These are phyloP conservation scores for Silvanus unidentatus DNA, from an alignment of 2,888 invertebrate species.

Conservation along the genomic window DNA sequence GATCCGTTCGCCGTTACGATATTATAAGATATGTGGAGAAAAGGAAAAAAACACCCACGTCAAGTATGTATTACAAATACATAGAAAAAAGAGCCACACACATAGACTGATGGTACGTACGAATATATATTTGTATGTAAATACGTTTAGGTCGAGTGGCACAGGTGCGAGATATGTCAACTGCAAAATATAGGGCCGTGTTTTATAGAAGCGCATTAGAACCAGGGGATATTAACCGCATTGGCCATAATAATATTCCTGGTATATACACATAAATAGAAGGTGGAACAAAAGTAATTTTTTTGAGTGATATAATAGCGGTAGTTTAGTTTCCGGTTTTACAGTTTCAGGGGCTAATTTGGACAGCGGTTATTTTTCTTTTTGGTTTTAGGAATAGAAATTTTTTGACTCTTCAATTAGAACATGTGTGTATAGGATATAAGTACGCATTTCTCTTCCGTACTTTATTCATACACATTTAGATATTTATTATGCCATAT, in stretches of 20 bases:
- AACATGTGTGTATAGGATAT: too few species aligned
- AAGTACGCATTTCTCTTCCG: too few species aligned
- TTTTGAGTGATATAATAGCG: too few species aligned
- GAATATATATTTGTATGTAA: constrained; percentile 46
- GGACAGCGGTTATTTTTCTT: not conserved
- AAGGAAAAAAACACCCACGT: not conserved
- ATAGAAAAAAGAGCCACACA: not conserved
- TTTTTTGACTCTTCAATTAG: too few species aligned
- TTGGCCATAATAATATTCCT: constrained; percentile 14
- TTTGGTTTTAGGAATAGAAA: too few species aligned
- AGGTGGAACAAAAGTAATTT: not conserved
- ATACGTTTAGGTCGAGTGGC: constrained; percentile 41
- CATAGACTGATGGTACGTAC: constrained; percentile 21
- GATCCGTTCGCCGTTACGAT: not conserved
- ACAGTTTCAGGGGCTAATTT: too few species aligned
- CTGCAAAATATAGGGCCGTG: constrained; percentile 42
- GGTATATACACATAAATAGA: not conserved
- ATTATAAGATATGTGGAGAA: constrained; percentile 1
- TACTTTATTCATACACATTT: constrained; percentile 3
- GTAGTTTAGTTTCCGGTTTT: too few species aligned
- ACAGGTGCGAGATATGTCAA: constrained; percentile 48
- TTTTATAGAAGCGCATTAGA: constrained; percentile 43
- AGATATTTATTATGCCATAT: not conserved
- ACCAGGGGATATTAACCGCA: constrained; percentile 32
- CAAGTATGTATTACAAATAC: too few species aligned